A percentile compares a stretch with the other conserved stretches of the same genome.
Conservation (phyloP, 2,888 invertebrate species). For the Epinotia bilunana region DNA sequence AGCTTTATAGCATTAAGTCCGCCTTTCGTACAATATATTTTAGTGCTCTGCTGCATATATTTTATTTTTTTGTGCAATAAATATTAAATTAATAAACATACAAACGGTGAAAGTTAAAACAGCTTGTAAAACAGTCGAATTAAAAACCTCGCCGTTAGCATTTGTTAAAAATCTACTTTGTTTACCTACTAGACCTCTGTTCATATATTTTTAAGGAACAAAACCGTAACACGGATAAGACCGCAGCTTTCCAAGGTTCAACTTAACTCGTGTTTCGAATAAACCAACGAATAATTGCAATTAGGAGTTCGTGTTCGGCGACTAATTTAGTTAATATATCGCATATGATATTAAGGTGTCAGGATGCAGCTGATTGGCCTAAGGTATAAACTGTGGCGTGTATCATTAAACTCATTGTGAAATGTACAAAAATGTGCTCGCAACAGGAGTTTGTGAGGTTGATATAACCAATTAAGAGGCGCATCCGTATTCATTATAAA, state of each 20-base stretch:
- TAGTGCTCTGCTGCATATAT: no score
- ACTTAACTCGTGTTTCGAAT: conserved; percentile 15
- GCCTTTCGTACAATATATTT: no score
- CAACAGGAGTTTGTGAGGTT: background rate
- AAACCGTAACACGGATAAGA: background rate
- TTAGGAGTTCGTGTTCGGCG: conserved; percentile 7
- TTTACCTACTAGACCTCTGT: no score
- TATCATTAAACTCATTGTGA: background rate
- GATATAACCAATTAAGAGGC: background rate
- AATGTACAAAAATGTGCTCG: background rate
- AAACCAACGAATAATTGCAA: conserved; percentile 24
- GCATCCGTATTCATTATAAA: no score
- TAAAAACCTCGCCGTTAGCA: no score
- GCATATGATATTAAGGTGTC: conserved; percentile 28
- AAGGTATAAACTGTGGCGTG: conserved; percentile 5
- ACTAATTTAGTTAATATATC: conserved; percentile 37
- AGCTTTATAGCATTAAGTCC: no score
- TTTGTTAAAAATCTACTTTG: no score
- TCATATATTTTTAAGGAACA: no score
- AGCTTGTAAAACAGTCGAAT: no score
- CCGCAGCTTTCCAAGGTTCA: background rate
- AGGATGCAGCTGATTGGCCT: background rate
- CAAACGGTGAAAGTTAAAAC: no score
- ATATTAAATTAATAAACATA: no score
- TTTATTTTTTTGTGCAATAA: no score